Evolutionary conservation across 2,888 invertebrate genomes (phyloP), one percentile per base, ranked within the genome.

Genomic region (Platycheirus rosarum): DNA sequence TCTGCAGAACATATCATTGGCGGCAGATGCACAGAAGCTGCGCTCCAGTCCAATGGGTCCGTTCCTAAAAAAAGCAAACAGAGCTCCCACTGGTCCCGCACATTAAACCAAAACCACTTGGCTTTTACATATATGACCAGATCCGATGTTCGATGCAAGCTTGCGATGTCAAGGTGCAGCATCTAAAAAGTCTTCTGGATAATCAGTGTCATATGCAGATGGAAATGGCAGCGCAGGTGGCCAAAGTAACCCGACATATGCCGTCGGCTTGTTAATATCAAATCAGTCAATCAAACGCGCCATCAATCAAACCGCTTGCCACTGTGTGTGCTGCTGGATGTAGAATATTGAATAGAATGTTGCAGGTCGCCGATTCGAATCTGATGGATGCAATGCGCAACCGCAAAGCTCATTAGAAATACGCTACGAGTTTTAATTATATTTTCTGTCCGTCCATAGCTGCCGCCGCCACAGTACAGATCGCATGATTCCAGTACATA

Each of bases 1-100:
- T 4, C 8, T 6, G 23, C 23, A 23, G 23, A 16, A 60, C 42
- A 74, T 87, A 88, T 88, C 89, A 86, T 85, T 85, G 87, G 85
- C 88, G 88, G 89, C 87, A 88, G 88, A 88, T 88, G 88, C 86
- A 88, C 76, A 75, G 66, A 48, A 26, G 18, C n/a, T 40, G 16
- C 26, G n/a, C n/a, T n/a, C n/a, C n/a, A n/a, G n/a, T 42, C 62
- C 74, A 79, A 78, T 78, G 53, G 40, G 26, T 73, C 48, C 48
- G 48, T 35, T 20, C 48, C 48, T 40, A 44, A 60, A 60, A n/a
- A 6, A 60, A 29, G 26, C 29, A 60, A 29, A 60, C 60, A 14
- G 26, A 60, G 42, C 44, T 55, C 46, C 53, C 37, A 49, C 29
- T 16, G 53, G 65, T 66, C 40, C 68, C 46, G 37, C 63, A 23